Conservation (phyloP, 1,140 invertebrate species). For the Lordiphosa mommai region DNA sequence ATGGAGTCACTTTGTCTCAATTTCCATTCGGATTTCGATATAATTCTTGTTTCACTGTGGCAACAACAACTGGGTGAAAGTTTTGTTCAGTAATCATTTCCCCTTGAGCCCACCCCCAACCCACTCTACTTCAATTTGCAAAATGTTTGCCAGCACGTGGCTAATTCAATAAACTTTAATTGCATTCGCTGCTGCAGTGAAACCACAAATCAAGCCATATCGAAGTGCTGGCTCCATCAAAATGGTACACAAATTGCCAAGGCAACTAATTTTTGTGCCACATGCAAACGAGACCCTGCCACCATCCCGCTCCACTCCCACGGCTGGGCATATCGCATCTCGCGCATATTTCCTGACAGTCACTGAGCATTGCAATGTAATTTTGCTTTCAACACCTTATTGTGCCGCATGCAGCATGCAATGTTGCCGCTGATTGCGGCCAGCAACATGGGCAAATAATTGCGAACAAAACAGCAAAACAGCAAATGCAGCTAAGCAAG, state of each 20-base stretch:
- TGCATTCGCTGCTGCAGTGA: conserved; percentile 27
- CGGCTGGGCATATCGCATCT: conserved; percentile 68
- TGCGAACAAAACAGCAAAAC: conserved; percentile 55
- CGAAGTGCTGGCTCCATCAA: conserved; percentile 25
- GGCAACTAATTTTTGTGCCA: conserved; percentile 65
- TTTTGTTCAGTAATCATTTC: neutral
- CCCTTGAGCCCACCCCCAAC: conserved; percentile 13
- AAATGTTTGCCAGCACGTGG: conserved; percentile 47
- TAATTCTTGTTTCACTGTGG: conserved; percentile 8
- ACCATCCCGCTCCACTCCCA: neutral
- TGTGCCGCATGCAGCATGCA: conserved; percentile 39
- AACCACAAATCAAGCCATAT: conserved; percentile 55
- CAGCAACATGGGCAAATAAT: conserved; percentile 64
- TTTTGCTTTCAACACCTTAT: conserved; percentile 76
- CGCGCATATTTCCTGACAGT: conserved; percentile 60
- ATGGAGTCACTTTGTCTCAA: conserved; percentile 34
- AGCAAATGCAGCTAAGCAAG: conserved; percentile 10
- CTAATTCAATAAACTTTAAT: conserved; percentile 74
- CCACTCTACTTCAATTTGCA: conserved; percentile 25
- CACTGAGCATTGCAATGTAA: conserved; percentile 66
- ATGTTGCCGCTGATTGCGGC: conserved; percentile 41
- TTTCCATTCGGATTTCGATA: no score
- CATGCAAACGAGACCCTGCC: conserved; percentile 53
- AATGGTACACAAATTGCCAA: conserved; percentile 47
- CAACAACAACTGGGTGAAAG: conserved; percentile 51